Percentiles rank a stretch among this genome's conserved stretches.
Conservation (phyloP, 2,797 vertebrate genomes). For the Hirundo rustica region DNA sequence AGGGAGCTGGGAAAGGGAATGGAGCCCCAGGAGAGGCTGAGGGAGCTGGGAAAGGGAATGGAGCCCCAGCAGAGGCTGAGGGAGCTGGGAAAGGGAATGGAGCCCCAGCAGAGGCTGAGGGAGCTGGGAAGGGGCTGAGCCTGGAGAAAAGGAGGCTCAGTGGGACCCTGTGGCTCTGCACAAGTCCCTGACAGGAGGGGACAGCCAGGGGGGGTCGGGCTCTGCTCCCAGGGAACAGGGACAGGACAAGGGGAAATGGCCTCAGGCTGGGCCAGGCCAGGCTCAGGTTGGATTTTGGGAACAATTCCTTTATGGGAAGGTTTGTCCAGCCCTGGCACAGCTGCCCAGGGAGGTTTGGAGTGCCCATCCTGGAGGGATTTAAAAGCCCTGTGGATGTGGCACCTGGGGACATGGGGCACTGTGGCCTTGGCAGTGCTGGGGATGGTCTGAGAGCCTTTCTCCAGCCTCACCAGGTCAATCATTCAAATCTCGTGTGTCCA, state of each 20-base stretch:
- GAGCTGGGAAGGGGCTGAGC: no score
- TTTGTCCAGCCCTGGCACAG: rapidly evolving
- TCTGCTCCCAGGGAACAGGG: neutral
- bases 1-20: no score
- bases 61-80: no score
- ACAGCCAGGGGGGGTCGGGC: neutral
- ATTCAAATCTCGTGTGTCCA: rapidly evolving
- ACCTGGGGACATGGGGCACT: neutral
- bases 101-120: no score
- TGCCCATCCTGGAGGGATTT: neutral
- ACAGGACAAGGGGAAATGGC: neutral
- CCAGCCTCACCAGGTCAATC: rapidly evolving
- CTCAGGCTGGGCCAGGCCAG: neutral
- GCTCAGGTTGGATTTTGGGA: neutral
- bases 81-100: no score
- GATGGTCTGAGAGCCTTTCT: rapidly evolving
- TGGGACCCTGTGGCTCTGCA: neutral
- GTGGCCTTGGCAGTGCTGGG: neutral
- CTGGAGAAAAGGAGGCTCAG: no score
- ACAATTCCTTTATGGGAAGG: neutral
- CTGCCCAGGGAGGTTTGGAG: rapidly evolving
- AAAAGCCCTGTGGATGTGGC: neutral
- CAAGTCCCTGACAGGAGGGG: neutral
- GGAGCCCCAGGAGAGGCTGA: no score
- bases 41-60: no score